Conservation (phyloP, 1,140 invertebrate genomes). For the Hycleus cichorii region DNA sequence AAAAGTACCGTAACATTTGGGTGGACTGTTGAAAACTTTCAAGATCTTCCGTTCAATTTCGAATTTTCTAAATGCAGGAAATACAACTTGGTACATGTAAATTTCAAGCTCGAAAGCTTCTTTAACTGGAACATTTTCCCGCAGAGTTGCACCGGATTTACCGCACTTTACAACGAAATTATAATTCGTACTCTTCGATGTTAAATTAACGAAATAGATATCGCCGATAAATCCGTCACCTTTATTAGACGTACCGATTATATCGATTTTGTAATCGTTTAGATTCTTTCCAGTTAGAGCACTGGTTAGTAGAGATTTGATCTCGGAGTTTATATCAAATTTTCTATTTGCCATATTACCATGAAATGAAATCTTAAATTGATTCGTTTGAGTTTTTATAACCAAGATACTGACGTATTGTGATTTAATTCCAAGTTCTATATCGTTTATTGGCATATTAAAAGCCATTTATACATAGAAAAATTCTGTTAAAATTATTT, state of each 20-base stretch:
- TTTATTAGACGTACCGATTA: neutral
- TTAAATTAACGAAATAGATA: neutral
- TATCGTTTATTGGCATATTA: no score
- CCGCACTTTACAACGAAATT: slow-evolving; percentile 1
- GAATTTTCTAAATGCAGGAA: slow-evolving; percentile 28
- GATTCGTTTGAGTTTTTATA: no score
- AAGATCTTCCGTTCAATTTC: slow-evolving; percentile 25
- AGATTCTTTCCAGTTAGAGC: neutral
- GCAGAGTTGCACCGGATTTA: neutral
- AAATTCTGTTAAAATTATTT: no score
- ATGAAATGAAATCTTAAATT: no score
- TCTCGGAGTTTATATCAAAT: neutral
- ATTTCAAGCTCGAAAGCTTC: slow-evolving; percentile 14
- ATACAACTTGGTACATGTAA: slow-evolving; percentile 21
- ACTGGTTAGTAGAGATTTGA: neutral
- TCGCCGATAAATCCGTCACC: slow-evolving; percentile 8
- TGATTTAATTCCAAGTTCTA: no score
- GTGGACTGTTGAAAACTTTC: slow-evolving; percentile 20
- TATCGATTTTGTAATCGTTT: neutral
- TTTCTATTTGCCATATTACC: no score
- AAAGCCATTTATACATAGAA: no score
- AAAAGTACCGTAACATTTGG: slow-evolving; percentile 38
- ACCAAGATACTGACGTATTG: no score
- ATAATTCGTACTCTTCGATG: neutral
- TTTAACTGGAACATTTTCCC: slow-evolving; percentile 4